Percentiles rank a stretch among this genome's conserved stretches.
These are phyloP conservation scores for Cephalopholis sonnerati DNA, from an alignment of 2,113 vertebrate species.

Conservation along the genomic window DNA sequence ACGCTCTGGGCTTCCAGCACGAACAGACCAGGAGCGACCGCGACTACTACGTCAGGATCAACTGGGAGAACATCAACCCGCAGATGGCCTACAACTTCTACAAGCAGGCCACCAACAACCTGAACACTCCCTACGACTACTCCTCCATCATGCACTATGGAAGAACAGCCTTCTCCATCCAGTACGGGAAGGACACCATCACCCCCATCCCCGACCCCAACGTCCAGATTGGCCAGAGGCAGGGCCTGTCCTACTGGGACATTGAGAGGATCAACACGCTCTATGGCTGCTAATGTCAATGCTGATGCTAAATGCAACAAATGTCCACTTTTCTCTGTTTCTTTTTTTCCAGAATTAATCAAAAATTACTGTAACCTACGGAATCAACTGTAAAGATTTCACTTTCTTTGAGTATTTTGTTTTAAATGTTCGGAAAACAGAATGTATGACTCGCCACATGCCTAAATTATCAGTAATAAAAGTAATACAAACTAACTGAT, in stretches of 20 bases:
- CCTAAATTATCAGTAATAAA: slow-evolving; percentile 5
- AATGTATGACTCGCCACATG: background rate
- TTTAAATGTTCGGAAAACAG: background rate
- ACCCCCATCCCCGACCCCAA: slow-evolving; percentile 44
- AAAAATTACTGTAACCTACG: background rate
- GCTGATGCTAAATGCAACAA: background rate
- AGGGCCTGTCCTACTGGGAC: slow-evolving; percentile 51
- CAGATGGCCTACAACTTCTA: slow-evolving; percentile 50
- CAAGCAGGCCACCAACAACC: slow-evolving; percentile 40
- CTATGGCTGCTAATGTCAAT: slow-evolving; percentile 17
- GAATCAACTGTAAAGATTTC: background rate
- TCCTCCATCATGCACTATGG: slow-evolving; percentile 61
- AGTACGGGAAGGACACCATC: slow-evolving; percentile 20
- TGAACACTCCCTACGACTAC: slow-evolving; percentile 60
- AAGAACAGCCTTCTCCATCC: slow-evolving; percentile 55
- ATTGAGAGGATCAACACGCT: slow-evolving; percentile 52
- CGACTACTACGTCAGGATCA: slow-evolving; percentile 47
- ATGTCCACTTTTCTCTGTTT: background rate
- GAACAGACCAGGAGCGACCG: slow-evolving; percentile 55
- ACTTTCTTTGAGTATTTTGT: background rate
- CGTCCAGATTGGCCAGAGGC: slow-evolving; percentile 39
- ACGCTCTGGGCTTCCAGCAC: slow-evolving; percentile 62
- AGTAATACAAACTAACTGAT: background rate
- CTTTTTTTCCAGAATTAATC: background rate
- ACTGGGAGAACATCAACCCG: slow-evolving; percentile 50